phyloP scores from a whole-genome alignment of 2,888 invertebrate genomes.

The Unio delphinus region DNA sequence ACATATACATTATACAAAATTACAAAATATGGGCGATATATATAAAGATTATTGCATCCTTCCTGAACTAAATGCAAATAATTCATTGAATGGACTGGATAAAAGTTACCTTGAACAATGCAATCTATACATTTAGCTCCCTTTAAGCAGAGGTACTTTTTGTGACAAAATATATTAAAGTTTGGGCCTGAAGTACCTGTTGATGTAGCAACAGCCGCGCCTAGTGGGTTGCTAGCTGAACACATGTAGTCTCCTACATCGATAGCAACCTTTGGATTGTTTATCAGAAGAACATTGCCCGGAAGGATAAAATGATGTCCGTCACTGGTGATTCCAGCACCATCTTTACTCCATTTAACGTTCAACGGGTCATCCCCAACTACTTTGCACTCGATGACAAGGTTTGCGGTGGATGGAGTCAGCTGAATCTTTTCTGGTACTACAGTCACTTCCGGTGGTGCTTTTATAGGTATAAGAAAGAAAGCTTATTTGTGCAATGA shows the following conservation, averaged over 20 bases:
- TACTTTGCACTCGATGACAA: slow-evolving; percentile 35
- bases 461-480: slow-evolving; percentile 9
- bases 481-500: background rate
- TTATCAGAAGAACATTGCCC: slow-evolving; percentile 35
- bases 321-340: slow-evolving; percentile 19
- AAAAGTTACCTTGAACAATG: too few species aligned
- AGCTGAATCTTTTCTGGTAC: slow-evolving; percentile 17
- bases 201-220: slow-evolving; percentile 23
- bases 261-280: slow-evolving; percentile 15
- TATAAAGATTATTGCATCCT: too few species aligned
- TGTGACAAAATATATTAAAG: too few species aligned
- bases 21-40: too few species aligned
- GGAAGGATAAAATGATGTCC: slow-evolving; percentile 30
- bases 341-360: slow-evolving; percentile 39
- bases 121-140: too few species aligned
- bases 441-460: slow-evolving; percentile 24
- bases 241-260: slow-evolving; percentile 39
- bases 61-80: too few species aligned
- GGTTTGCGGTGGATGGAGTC: slow-evolving; percentile 15
- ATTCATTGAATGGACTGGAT: too few species aligned
- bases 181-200: slow-evolving; percentile 10
- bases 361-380: slow-evolving; percentile 30
- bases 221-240: slow-evolving; percentile 26
- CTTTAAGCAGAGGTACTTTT: too few species aligned
- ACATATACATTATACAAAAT: too few species aligned